Conservation (phyloP, 2,113 vertebrate species). For the Salvelinus fontinalis region DNA sequence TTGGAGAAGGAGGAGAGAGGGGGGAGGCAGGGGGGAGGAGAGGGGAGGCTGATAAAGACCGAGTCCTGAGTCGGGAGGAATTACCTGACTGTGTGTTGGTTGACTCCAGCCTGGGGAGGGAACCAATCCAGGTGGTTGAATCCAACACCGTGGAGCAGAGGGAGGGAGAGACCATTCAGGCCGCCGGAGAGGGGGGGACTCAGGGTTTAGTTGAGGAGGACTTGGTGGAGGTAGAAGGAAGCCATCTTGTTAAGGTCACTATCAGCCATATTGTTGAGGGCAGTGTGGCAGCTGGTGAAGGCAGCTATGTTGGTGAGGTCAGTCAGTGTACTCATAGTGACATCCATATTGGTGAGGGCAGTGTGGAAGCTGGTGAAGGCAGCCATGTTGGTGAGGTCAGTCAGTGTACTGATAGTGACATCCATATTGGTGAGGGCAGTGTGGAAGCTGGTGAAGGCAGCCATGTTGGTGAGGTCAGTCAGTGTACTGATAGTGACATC, state of each 20-base stretch:
- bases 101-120: conserved; percentile 65
- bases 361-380: no score
- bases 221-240: background rate
- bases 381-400: no score
- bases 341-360: no score
- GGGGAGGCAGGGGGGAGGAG: conserved; percentile 4
- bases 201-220: background rate
- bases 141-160: background rate
- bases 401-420: no score
- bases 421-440: no score
- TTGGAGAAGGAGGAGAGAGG: conserved; percentile 10
- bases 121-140: background rate
- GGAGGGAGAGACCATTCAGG: background rate
- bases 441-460: no score
- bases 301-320: no score
- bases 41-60: conserved; percentile 27
- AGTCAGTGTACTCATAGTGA: no score
- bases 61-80: conserved; percentile 21
- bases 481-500: no score
- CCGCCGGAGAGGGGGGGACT: background rate
- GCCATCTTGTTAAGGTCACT: background rate
- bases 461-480: no score
- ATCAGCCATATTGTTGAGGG: conserved; percentile 17
- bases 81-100: conserved; percentile 65
- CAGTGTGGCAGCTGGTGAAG: no score